Evolutionary conservation across 2,888 invertebrate genomes (phyloP), one percentile per base, ranked within the genome.

Genomic region (Villa cingulata): DNA sequence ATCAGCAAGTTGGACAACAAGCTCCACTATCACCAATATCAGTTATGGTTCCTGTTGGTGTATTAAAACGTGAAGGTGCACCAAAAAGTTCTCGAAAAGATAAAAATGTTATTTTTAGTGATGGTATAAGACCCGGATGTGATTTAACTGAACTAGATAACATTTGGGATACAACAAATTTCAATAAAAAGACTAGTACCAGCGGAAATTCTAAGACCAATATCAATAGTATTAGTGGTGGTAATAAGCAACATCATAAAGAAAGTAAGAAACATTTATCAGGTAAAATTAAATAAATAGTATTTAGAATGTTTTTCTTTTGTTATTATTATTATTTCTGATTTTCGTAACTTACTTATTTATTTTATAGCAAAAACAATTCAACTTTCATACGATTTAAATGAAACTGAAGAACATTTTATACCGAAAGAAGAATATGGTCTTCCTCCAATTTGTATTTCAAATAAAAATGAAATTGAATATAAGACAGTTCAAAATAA

Each of bases 71-170:
- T 47, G 62, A 63, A 59, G 73, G 73, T 46, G 70, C 70, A 51
- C 58, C 66, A 56, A 72, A 73, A 46, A 63, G 61, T 56, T 58
- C 58, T 0, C 70, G 74, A 44, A 80, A 74, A 58, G 79, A 74
- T 56, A 85, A 79, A 71, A 83, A 78, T 56, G 89, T 89, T 41
- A 87, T 88, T 78, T 89, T 89, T 64, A 87, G 86, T 59, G 89
- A 90, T 68, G 89, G 89, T 54, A 87, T 90, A 60, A 74, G 86
- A 49, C 89, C 89, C 36, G 86, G 89, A 53, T 87, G 87, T 60
- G 88, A 89, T 70, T 71, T 88, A 59, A 84, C 86, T 49, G 84
- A 84, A 65, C 73, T 85, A 54, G 85, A 86, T 63, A 79, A 74
- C 59, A 74, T 74, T 61, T 76, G 76, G 74, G 70, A 72, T 32